Percentiles rank a stretch among this genome's conserved stretches.
phyloP scores from a whole-genome alignment of 2,888 invertebrate species.

The Diplazon laetatorius region DNA sequence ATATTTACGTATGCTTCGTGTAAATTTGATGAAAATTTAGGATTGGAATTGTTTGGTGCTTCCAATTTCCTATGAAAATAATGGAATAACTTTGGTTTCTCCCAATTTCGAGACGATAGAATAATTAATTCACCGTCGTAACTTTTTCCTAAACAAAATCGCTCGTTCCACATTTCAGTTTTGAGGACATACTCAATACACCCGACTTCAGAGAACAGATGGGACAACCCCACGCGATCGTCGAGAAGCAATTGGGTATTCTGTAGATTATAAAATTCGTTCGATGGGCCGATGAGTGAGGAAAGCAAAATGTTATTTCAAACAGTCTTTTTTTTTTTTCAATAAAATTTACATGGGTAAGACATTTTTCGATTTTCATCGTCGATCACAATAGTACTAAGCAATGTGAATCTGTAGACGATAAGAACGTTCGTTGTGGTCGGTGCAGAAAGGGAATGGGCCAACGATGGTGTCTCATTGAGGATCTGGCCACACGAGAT shows the following conservation, averaged over 20 bases:
- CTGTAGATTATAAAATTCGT: constrained; percentile 80
- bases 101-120: too few species aligned
- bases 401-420: background rate
- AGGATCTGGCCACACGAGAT: constrained; percentile 81
- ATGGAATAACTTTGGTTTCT: too few species aligned
- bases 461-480: constrained; percentile 9
- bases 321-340: constrained; percentile 83
- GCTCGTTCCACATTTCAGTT: constrained; percentile 76
- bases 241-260: constrained; percentile 90
- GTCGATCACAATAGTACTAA: background rate
- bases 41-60: too few species aligned
- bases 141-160: background rate
- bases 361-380: background rate
- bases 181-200: constrained; percentile 90
- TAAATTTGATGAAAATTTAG: too few species aligned
- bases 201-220: constrained; percentile 89
- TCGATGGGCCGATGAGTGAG: constrained; percentile 16
- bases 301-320: constrained; percentile 87
- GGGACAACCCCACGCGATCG: constrained; percentile 92
- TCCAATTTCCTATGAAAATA: too few species aligned
- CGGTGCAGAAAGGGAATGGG: background rate
- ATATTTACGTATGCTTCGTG: too few species aligned
- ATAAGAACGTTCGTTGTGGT: background rate
- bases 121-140: background rate
- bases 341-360: constrained; percentile 35